A percentile compares a stretch with the other conserved stretches of the same genome.
These are phyloP conservation scores for Dolichomitus sp. DNA, from an alignment of 2,888 invertebrate species.

Conservation along the genomic window DNA sequence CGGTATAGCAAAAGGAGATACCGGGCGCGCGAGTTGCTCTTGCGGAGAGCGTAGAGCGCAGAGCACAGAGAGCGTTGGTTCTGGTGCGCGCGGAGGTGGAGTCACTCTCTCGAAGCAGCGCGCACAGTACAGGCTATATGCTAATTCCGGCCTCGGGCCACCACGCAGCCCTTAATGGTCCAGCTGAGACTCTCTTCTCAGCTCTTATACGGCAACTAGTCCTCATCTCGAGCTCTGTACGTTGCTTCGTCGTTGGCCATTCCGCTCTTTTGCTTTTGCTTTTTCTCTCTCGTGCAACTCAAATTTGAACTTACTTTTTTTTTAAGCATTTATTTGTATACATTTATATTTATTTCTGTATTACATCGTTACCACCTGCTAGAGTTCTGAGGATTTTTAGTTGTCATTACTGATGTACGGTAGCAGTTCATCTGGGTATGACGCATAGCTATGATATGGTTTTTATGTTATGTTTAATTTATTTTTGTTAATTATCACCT, in stretches of 20 bases:
- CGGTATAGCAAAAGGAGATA: conserved; percentile 59
- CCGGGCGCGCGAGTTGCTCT: conserved; percentile 65
- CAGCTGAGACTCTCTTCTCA: conserved; percentile 79
- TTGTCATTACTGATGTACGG: too few species aligned
- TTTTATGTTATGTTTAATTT: too few species aligned
- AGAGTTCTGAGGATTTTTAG: too few species aligned
- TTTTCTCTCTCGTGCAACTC: too few species aligned
- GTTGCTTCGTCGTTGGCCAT: conserved; percentile 43
- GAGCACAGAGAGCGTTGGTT: conserved; percentile 30
- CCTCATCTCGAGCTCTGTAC: conserved; percentile 69
- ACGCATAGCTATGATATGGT: too few species aligned
- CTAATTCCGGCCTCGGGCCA: conserved; percentile 85
- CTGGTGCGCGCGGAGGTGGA: conserved; percentile 82
- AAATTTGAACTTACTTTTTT: too few species aligned
- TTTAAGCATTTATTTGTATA: too few species aligned
- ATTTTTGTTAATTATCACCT: too few species aligned
- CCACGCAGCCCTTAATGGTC: conserved; percentile 86
- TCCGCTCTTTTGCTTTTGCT: conserved; percentile 15
- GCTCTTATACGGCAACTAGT: conserved; percentile 79
- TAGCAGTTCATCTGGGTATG: too few species aligned
- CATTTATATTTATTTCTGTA: too few species aligned
- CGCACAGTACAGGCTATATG: conserved; percentile 75
- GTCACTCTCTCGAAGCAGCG: conserved; percentile 78
- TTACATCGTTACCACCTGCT: too few species aligned
- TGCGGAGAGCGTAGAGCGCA: conserved; percentile 17